These are phyloP conservation scores for Meta bourneti DNA, from an alignment of 2,888 invertebrate species.

Conservation along the genomic window DNA sequence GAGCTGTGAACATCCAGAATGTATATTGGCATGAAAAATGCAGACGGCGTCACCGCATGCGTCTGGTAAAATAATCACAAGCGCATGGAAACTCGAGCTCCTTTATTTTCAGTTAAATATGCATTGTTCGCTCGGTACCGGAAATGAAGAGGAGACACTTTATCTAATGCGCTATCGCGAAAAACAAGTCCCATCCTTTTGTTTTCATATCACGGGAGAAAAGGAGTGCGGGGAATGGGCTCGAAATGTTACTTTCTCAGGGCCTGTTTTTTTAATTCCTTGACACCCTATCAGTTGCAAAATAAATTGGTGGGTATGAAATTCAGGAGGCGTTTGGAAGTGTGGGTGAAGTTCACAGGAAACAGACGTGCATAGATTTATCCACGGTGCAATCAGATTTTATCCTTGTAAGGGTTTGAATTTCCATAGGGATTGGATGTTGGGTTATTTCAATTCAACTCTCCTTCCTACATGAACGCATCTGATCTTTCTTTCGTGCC, in stretches of 20 bases:
- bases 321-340: background rate
- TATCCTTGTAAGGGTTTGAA: no score
- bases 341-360: background rate
- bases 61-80: background rate
- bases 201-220: slow-evolving; percentile 10
- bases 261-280: background rate
- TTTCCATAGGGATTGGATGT: no score
- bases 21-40: background rate
- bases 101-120: slow-evolving; percentile 19
- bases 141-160: slow-evolving; percentile 1
- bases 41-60: background rate
- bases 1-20: background rate
- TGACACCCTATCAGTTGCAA: background rate
- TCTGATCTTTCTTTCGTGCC: no score
- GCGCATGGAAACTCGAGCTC: background rate
- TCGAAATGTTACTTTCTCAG: slow-evolving; percentile 28
- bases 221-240: background rate
- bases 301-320: background rate
- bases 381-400: no score
- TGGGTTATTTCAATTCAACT: no score
- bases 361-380: background rate
- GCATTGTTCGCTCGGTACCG: slow-evolving; percentile 40
- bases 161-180: slow-evolving; percentile 27
- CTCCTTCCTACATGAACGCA: no score
- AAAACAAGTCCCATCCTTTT: slow-evolving; percentile 34